Evolutionary conservation across 2,888 invertebrate genomes (phyloP), one percentile per base, ranked within the genome.

Genomic region (Melolontha melolontha): DNA sequence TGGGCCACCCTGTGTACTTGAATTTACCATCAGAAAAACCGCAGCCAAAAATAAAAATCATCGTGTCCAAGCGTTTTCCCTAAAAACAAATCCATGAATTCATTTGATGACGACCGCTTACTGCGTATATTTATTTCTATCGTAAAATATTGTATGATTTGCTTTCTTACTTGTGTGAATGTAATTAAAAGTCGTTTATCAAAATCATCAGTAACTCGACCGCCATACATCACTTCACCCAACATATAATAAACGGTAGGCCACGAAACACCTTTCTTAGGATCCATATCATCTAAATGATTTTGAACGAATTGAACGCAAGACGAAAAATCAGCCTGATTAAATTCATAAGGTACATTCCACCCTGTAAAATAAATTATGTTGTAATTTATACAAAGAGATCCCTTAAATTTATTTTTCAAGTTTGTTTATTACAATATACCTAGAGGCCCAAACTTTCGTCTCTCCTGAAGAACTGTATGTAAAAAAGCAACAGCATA

Each of bases 341-440:
- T 96, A 81, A 98, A 98, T 83, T 98, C 97, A 78, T 98, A 98
- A 0, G 97, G 96, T 72, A 97, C 88, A 80, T 98, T 98, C 98
- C 98, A 98, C 7, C 97, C 97, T 80, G 55, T n/a, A 67, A 59
- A 63, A 22, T 22, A 2, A 22, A 22, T 22, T 22, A 22, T 22
- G 4, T 22, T 2, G 4, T 2, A 22, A 22, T 2, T 1, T 1
- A 22, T 22, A 22, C 4, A 22, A 1, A 22, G 2, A 22, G 22
- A 22, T 22, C 22, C 22, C 4, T 4, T 22, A 22, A 2, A 22
- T 22, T 22, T 22, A 4, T 22, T n/a, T n/a, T n/a, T 22, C 22
- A 22, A 22, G n/a, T 40, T 47, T 50, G 1, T 34, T 17, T 54
- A 54, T 14, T 22, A 7, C 11, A 10, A 16, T 47, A 68, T 75